Evolutionary conservation across 1,140 invertebrate species (phyloP).

Genomic region (Probaryconus sp.): DNA sequence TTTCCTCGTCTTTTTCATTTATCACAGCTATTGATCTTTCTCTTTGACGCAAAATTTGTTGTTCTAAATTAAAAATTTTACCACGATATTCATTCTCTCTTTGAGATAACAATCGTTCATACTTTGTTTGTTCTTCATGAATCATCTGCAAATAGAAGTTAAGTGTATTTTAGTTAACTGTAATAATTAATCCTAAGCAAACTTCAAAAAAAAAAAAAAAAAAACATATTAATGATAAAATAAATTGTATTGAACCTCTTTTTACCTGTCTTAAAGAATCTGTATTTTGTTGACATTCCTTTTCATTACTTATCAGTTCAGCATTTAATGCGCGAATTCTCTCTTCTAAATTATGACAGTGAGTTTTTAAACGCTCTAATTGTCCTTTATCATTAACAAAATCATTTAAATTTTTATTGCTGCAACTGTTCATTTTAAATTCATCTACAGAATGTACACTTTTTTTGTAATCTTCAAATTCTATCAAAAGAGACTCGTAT

Average conservation of each 20-base stretch:
- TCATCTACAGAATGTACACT: conserved; percentile 69
- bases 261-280: conserved; percentile 76
- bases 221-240: conserved; percentile 17
- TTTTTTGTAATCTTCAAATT: conserved; percentile 76
- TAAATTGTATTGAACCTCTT: too few relatives aligned
- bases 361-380: conserved; percentile 78
- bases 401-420: conserved; percentile 65
- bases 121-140: conserved; percentile 78
- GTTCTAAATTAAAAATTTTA: conserved; percentile 82
- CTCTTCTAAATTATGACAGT: conserved; percentile 82
- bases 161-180: too few relatives aligned
- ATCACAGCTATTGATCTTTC: conserved; percentile 86
- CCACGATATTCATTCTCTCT: conserved; percentile 79
- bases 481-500: conserved; percentile 74
- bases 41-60: conserved; percentile 87
- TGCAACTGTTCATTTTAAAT: conserved; percentile 40
- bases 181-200: too few relatives aligned
- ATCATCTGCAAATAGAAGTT: conserved; percentile 63
- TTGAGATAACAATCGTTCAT: conserved; percentile 67
- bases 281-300: conserved; percentile 78
- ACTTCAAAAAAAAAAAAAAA: not conserved
- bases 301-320: conserved; percentile 81
- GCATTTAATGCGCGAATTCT: conserved; percentile 81
- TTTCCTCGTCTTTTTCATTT: conserved; percentile 89
- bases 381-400: conserved; percentile 70